phyloP scores from a whole-genome alignment of 2,113 vertebrate species.

The Pongo pygmaeus region DNA sequence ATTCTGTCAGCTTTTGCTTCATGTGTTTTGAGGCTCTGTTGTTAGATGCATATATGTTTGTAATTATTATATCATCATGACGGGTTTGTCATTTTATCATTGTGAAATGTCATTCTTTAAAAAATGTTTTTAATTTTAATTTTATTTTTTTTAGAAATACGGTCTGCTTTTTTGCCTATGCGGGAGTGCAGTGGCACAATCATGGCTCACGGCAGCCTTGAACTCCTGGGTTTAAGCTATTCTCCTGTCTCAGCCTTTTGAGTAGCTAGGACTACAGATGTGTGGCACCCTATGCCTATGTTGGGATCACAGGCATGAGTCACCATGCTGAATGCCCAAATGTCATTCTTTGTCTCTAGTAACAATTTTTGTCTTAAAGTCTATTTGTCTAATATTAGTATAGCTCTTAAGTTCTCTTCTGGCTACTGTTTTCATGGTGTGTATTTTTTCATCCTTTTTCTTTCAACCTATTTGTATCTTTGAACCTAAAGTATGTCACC shows the following conservation, averaged over 20 bases:
- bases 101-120: not conserved
- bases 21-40: not conserved
- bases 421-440: not conserved
- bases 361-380: not conserved
- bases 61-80: not conserved
- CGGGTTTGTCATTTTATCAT: not conserved
- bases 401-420: not conserved
- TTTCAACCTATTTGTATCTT: not conserved
- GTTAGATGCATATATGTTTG: not conserved
- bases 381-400: not conserved
- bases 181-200: no score
- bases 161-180: no score
- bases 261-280: no score
- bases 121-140: no score
- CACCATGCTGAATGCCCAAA: no score
- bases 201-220: no score
- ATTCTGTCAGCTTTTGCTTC: not conserved
- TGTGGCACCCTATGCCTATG: no score
- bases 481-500: not conserved
- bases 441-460: not conserved
- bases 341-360: not conserved
- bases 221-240: no score
- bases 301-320: no score
- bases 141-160: no score
- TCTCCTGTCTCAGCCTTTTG: no score